phyloP scores from a whole-genome alignment of 2,888 invertebrate genomes.

The Ariolimax columbianus region DNA sequence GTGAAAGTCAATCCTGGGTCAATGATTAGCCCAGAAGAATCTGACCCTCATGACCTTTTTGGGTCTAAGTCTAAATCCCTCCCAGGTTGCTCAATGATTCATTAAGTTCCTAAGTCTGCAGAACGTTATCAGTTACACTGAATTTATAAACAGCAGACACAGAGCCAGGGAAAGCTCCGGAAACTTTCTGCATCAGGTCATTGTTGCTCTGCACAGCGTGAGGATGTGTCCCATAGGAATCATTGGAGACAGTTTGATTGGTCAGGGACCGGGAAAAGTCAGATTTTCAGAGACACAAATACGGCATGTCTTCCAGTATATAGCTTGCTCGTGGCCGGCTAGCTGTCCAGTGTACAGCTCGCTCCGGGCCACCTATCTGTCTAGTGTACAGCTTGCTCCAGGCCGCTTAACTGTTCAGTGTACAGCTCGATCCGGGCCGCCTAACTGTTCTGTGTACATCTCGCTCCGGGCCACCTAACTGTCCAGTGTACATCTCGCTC shows the following conservation, averaged over 20 bases:
- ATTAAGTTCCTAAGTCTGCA: neutral
- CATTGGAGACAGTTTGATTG: conserved; percentile 18
- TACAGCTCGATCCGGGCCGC: too few species aligned
- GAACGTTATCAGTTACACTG: neutral
- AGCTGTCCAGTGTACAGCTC: too few species aligned
- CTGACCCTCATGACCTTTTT: conserved; percentile 7
- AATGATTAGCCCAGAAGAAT: neutral
- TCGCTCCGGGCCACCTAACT: too few species aligned
- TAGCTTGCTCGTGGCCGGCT: too few species aligned
- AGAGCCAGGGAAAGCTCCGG: neutral
- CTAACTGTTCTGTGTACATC: too few species aligned
- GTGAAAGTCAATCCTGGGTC: neutral
- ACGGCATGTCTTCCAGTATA: neutral
- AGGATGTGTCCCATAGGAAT: neutral
- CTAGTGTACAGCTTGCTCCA: too few species aligned
- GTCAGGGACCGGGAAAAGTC: neutral
- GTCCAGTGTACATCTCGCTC: too few species aligned
- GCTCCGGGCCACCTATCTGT: too few species aligned
- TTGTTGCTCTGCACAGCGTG: neutral
- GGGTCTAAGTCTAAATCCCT: neutral
- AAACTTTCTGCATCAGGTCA: neutral
- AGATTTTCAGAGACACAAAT: neutral
- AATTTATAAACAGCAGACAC: neutral
- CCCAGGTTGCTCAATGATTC: conserved; percentile 23
- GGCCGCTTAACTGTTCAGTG: too few species aligned